Percentiles rank a stretch among this genome's conserved stretches.
These are phyloP conservation scores for Sapajus apella DNA, from an alignment of 2,113 vertebrate species.

Conservation along the genomic window DNA sequence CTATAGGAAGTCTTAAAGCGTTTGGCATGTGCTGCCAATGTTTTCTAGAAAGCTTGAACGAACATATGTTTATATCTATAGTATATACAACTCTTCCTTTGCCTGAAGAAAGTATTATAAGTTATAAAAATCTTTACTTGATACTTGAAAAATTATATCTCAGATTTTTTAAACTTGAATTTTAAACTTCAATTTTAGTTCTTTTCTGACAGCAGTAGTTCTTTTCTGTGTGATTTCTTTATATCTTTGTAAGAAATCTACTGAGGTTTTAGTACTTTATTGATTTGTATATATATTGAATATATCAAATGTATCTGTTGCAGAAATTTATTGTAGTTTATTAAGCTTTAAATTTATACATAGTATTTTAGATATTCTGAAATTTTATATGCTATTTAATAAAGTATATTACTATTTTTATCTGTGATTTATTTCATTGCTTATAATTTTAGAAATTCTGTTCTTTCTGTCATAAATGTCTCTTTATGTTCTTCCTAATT, in stretches of 20 bases:
- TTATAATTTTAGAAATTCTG: not conserved
- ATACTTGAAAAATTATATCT: not conserved
- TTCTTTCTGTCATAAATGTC: not conserved
- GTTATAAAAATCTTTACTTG: not conserved
- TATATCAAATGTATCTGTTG: not conserved
- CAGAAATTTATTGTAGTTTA: not conserved
- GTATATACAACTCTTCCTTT: not conserved
- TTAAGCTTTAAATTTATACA: not conserved
- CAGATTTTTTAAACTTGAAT: not conserved
- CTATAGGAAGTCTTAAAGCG: not conserved
- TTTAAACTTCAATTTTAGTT: constrained; percentile 9
- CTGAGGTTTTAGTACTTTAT: not conserved
- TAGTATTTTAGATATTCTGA: not conserved
- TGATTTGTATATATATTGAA: not conserved
- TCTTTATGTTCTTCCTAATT: not conserved
- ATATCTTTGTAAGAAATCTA: not conserved
- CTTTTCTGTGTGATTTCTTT: not conserved
- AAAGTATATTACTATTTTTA: not conserved
- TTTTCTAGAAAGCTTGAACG: not conserved
- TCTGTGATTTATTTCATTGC: constrained; percentile 1
- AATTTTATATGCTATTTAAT: not conserved
- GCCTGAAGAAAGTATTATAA: not conserved
- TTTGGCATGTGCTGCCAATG: not conserved
- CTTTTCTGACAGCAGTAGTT: not conserved
- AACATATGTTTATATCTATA: not conserved